A percentile compares a stretch with the other conserved stretches of the same genome.
phyloP scores from a whole-genome alignment of 2,888 invertebrate genomes.

The Rhingia rostrata region DNA sequence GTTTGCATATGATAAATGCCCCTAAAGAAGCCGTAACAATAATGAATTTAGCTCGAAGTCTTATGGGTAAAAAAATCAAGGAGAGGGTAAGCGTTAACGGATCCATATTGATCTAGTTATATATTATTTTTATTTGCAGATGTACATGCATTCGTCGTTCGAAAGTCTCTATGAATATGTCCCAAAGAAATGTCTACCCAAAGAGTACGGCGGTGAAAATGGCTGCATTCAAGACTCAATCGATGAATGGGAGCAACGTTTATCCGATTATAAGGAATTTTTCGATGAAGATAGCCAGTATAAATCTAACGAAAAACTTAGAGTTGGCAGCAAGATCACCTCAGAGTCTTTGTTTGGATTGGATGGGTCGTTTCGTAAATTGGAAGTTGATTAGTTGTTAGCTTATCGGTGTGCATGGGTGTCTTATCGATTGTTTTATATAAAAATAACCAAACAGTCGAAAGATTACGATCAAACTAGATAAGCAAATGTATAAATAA shows the following conservation, averaged over 20 bases:
- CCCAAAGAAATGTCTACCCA: constrained; percentile 85
- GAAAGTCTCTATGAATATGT: constrained; percentile 82
- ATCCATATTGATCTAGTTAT: background rate
- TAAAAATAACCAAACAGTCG: background rate
- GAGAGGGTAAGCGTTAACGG: constrained; percentile 83
- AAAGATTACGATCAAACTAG: background rate
- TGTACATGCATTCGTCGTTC: constrained; percentile 83
- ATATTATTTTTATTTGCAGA: constrained; percentile 79
- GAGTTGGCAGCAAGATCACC: constrained; percentile 76
- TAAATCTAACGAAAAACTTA: constrained; percentile 77
- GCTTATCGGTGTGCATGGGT: background rate
- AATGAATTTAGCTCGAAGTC: constrained; percentile 84
- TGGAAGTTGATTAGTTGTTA: constrained; percentile 78
- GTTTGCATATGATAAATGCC: constrained; percentile 84
- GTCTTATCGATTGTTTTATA: constrained; percentile 2
- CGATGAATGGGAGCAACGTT: constrained; percentile 74
- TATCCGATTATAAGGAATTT: constrained; percentile 75
- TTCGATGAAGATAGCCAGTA: constrained; percentile 78
- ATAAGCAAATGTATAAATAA: background rate
- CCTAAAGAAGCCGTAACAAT: constrained; percentile 84
- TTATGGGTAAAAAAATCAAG: constrained; percentile 85
- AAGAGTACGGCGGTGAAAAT: constrained; percentile 87
- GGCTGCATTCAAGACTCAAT: constrained; percentile 82
- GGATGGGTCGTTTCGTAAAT: constrained; percentile 79
- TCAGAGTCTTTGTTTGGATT: constrained; percentile 78